Evolutionary conservation across 1,140 invertebrate species (phyloP), one percentile per base, ranked within the genome.

Genomic region (Nixonia krombeini): DNA sequence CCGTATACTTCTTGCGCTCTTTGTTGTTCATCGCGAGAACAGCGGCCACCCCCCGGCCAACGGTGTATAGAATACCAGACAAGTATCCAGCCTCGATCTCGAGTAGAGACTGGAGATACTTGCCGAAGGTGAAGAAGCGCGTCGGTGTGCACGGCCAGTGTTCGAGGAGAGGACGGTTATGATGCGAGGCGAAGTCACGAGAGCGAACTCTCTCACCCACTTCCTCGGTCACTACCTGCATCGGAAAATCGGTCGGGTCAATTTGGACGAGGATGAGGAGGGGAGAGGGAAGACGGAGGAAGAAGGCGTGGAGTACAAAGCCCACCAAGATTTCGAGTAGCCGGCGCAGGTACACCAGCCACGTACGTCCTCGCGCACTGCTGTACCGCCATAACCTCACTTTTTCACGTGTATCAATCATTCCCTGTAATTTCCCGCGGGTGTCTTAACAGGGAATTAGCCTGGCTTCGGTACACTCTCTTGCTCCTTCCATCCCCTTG

Each of bases 381-480:
- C 44, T 56, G 40, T 35, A 35, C 46, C 40, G 31, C 28, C 38
- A 45, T 40, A 51, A 61, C 47, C 26, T 46, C 17, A 69, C 61
- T 70, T 74, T 68, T 75, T 73, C 76, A 59, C 41, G 64, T 64
- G 66, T 73, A 76, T 78, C 77, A 78, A 77, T 81, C 73, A 78
- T 77, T 62, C 57, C 40, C 55, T 72, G 70, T 81, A 79, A 79
- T 81, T 81, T 81, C 79, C 79, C 79, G 74, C 42, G 76, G 78
- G 79, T 47, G 58, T 52, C 58, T 62, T 62, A 52, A 62, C 58
- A 28, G 58, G 42, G 44, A 62, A 53, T 62, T 62, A 62, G 49
- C 45, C 49, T 28, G 49, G 50, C 23, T 47, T 47, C 18, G n/a
- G 33, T 50, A 37, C 46, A 25, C 46, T 42, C 21, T 52, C 46